Base-by-base conservation (phyloP, 2,797 vertebrate genomes). In the Myripristis jacobus region DNA sequence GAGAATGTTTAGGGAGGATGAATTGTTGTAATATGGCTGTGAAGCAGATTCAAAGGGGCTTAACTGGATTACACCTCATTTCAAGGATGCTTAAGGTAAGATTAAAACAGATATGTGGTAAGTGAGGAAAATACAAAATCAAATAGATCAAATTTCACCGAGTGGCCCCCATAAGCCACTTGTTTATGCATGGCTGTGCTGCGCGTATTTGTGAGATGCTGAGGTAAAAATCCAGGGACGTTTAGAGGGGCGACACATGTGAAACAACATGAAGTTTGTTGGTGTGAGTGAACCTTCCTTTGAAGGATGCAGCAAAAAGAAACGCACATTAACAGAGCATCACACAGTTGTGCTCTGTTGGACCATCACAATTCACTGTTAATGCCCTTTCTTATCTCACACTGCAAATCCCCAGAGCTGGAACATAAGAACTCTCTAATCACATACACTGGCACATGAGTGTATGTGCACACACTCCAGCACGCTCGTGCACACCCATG, bases 51-150 rank as follows among this genome's bases (percentile, higher is more conserved):
- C 88, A 91, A 91, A 93, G 50, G 79, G 87, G 89, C 86, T 93
- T 94, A 92, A 91, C 82, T 91, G 92, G 92, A 93, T 93, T 94
- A 93, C 92, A 91, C 89, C 89, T 93, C 89, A 92, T 94, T 94
- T 93, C 91, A 91, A 91, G 90, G 88, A 91, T 89, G 90, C 92
- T 93, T 94, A 92, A 92, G 88, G 92, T 93, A 88, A 93, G 92
- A 94, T 93, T 93, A 94, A 92, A 94, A 93, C 89, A 92, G 91
- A 92, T 93, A 90, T 89, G 90, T 75, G 88, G 86, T 89, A 87
- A 92, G 87, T 88, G 91, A 90, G 80, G 77, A 89, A 90, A 91
- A 92, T 86, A 88, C 86, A 87, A 89, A 92, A 89, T 87, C 85
- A 90, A 91, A 92, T 88, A 92, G 86, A 92, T 87, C 82, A 75